Evolutionary conservation across 2,113 vertebrate species (phyloP).

Genomic region (Hyperopisus bebe): DNA sequence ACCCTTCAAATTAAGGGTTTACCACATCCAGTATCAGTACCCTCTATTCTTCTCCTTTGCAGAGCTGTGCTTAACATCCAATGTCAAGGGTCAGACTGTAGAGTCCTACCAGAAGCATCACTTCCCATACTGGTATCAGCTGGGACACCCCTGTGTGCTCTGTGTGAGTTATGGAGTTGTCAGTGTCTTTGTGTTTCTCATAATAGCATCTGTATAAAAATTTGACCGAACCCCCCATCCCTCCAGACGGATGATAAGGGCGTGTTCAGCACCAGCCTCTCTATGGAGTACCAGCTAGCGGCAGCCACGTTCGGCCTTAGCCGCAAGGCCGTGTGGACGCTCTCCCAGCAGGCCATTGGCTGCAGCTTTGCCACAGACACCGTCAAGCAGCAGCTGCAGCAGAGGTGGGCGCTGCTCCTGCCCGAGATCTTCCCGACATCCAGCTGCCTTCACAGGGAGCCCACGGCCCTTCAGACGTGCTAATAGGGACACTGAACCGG

Average conservation of each 20-base stretch:
- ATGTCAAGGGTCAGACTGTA: slow-evolving; percentile 85
- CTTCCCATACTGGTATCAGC: slow-evolving; percentile 85
- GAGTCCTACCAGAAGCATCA: slow-evolving; percentile 78
- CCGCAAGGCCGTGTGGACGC: slow-evolving; percentile 71
- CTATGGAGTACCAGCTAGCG: slow-evolving; percentile 82
- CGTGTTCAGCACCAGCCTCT: slow-evolving; percentile 83
- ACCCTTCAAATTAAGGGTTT: not conserved
- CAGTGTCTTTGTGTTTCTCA: not conserved
- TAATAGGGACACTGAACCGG: not conserved
- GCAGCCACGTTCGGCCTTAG: slow-evolving; percentile 79
- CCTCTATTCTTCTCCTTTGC: slow-evolving; percentile 14
- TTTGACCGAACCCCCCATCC: not conserved
- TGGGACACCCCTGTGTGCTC: slow-evolving; percentile 78
- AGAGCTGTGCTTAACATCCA: slow-evolving; percentile 95
- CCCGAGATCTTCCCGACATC: slow-evolving; percentile 38
- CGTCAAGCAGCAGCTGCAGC: slow-evolving; percentile 70
- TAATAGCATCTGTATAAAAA: not conserved
- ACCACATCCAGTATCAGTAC: not conserved
- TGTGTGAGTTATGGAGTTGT: slow-evolving; percentile 72
- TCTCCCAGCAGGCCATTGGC: slow-evolving; percentile 78
- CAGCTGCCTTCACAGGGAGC: not conserved
- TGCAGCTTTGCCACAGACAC: slow-evolving; percentile 72
- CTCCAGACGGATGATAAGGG: slow-evolving; percentile 92
- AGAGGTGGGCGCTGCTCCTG: slow-evolving; percentile 70
- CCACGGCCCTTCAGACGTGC: not conserved